phyloP scores from a whole-genome alignment of 2,797 vertebrate genomes.

The Potorous gilbertii region DNA sequence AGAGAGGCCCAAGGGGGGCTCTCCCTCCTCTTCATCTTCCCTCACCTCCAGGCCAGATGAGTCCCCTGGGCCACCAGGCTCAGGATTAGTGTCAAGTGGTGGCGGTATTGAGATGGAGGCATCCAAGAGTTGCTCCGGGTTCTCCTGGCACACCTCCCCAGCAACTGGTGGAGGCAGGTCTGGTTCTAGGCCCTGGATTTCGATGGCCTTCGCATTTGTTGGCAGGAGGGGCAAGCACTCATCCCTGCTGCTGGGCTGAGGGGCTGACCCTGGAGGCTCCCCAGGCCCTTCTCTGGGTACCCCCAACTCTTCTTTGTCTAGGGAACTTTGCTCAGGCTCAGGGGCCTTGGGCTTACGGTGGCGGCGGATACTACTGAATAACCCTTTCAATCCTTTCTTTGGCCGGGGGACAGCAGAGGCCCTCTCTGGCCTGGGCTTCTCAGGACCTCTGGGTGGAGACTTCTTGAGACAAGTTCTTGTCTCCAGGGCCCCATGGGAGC shows the following conservation, averaged over 20 bases:
- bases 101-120: conserved; percentile 53
- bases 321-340: conserved; percentile 87
- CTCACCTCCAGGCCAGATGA: conserved; percentile 47
- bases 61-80: conserved; percentile 80
- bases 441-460: conserved; percentile 69
- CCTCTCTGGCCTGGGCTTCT: conserved; percentile 81
- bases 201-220: conserved; percentile 59
- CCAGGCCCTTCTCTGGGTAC: neutral
- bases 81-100: conserved; percentile 74
- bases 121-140: conserved; percentile 32
- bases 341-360: conserved; percentile 90
- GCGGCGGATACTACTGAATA: conserved; percentile 95
- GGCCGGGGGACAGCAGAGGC: conserved; percentile 87
- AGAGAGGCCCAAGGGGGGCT: conserved; percentile 78
- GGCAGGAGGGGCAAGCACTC: neutral
- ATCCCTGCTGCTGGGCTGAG: rapidly evolving
- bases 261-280: conserved; percentile 58
- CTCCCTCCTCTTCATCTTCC: conserved; percentile 62
- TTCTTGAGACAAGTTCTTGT: conserved; percentile 59
- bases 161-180: conserved; percentile 46
- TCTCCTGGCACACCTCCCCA: neutral
- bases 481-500: conserved; percentile 83
- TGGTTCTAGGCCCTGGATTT: conserved; percentile 30
- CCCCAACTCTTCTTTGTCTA: conserved; percentile 35
- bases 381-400: conserved; percentile 91